phyloP scores from a whole-genome alignment of 2,797 vertebrate genomes.

The Myotis findleyi region DNA sequence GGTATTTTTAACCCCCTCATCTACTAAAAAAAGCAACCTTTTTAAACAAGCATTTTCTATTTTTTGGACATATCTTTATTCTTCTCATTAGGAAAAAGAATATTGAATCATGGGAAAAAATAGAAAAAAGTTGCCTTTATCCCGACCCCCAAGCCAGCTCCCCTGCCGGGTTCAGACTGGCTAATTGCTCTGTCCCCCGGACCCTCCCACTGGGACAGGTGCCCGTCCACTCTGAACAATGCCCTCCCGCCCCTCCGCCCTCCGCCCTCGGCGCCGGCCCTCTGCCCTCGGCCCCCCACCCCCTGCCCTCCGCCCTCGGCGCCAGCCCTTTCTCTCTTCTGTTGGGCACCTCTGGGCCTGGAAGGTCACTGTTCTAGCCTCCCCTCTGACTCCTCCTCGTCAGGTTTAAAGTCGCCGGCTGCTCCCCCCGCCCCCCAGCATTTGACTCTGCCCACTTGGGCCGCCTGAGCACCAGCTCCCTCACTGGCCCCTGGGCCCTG shows the following conservation, averaged over 20 bases:
- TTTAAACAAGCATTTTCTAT: constrained; percentile 19
- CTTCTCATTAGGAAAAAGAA: not conserved
- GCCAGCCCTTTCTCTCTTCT: not conserved
- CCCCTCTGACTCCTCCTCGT: not conserved
- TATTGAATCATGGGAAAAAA: not conserved
- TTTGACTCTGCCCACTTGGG: not conserved
- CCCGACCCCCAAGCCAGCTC: too few species aligned
- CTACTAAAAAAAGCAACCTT: not conserved
- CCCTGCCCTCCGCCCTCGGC: not conserved
- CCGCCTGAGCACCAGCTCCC: not conserved
- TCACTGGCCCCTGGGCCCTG: not conserved
- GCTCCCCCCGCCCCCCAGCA: not conserved
- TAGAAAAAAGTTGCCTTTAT: not conserved
- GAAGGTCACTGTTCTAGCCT: not conserved
- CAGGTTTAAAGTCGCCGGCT: not conserved
- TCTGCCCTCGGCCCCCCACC: not conserved
- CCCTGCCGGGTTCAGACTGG: not conserved
- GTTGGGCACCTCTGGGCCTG: not conserved
- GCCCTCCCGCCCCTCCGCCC: not conserved
- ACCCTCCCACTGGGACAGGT: not conserved
- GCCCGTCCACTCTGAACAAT: not conserved
- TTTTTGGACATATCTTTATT: constrained; percentile 20
- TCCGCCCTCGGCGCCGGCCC: not conserved
- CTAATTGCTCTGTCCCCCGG: too few species aligned
- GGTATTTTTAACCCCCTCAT: constrained; percentile 51